These are phyloP conservation scores for Bombus sibiricus DNA, from an alignment of 1,140 invertebrate genomes.

Conservation along the genomic window DNA sequence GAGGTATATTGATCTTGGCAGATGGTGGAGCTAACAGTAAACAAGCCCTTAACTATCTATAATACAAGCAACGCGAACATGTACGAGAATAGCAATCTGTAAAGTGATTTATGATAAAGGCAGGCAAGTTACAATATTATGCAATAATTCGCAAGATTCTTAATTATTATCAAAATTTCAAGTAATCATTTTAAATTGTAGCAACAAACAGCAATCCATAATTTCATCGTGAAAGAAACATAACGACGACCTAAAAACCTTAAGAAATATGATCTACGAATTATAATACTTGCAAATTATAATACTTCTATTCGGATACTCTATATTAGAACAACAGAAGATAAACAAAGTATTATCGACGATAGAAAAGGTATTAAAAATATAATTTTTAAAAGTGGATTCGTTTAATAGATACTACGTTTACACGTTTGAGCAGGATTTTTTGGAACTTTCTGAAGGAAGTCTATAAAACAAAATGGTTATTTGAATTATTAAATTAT, in stretches of 20 bases:
- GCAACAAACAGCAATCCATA: background rate
- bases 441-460: no score
- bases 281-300: background rate
- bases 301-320: no score
- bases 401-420: no score
- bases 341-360: no score
- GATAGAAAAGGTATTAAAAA: no score
- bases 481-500: no score
- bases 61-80: background rate
- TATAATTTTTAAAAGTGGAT: no score
- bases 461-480: no score
- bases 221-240: background rate
- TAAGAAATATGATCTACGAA: background rate
- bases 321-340: no score
- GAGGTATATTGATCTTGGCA: slow-evolving; percentile 8
- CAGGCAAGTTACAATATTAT: background rate
- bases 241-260: background rate
- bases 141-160: no score
- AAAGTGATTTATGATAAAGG: background rate
- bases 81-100: background rate
- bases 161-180: background rate
- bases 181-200: background rate
- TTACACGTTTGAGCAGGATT: no score
- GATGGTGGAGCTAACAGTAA: background rate
- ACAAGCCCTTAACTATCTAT: background rate